Percentiles rank a stretch among this genome's conserved stretches.
These are phyloP conservation scores for Teinopalpus imperialis DNA, from an alignment of 2,888 invertebrate species.

Conservation along the genomic window DNA sequence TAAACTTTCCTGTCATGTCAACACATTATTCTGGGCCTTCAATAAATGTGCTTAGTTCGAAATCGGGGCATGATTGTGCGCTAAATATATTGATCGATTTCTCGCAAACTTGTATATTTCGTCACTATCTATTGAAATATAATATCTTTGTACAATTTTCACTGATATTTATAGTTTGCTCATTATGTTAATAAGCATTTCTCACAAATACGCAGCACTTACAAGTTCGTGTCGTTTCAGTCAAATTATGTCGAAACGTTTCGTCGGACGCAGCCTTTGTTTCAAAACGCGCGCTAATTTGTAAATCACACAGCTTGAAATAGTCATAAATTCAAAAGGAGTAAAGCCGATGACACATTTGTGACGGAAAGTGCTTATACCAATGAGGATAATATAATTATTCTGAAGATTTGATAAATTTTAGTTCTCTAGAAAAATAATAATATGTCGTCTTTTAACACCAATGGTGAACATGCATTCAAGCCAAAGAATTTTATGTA, in stretches of 20 bases:
- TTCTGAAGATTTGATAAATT: neutral
- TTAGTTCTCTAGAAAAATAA: no score
- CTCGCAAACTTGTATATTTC: no score
- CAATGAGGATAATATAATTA: neutral
- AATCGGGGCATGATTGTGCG: no score
- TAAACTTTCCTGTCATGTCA: no score
- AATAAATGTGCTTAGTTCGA: no score
- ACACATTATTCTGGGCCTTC: no score
- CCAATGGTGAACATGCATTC: no score
- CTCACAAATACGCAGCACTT: conserved; percentile 13
- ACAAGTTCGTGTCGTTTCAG: conserved; percentile 31
- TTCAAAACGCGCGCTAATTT: conserved; percentile 43
- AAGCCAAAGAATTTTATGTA: no score
- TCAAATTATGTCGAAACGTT: conserved; percentile 36
- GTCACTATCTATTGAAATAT: no score
- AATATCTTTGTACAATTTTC: neutral
- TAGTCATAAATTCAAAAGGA: conserved; percentile 28
- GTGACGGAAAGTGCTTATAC: neutral
- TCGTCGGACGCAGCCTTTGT: conserved; percentile 37
- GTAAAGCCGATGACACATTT: conserved; percentile 18
- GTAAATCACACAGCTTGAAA: conserved; percentile 32
- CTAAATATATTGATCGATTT: no score
- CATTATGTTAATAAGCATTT: conserved; percentile 15
- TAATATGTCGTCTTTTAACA: no score
- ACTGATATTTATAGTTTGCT: neutral